Percentiles rank a stretch among this genome's conserved stretches.
These are phyloP conservation scores for Teleogryllus occipitalis DNA, from an alignment of 1,140 invertebrate species.

Conservation along the genomic window DNA sequence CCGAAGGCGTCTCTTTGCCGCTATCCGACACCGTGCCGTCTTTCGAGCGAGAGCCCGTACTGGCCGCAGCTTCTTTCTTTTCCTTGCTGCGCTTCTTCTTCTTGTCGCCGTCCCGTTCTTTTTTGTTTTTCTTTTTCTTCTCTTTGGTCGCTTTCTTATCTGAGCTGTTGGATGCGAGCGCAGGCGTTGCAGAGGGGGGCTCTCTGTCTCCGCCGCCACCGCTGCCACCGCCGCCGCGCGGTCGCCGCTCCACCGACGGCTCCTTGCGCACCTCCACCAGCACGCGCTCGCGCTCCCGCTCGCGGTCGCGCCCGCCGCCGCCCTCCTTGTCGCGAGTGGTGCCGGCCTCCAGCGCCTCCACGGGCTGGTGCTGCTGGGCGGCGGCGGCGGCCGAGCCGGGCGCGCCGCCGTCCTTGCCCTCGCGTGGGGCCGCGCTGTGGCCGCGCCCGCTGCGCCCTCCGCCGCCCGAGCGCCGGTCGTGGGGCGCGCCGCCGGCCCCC, in stretches of 20 bases:
- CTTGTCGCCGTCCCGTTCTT: conserved; percentile 13
- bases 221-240: too few relatives aligned
- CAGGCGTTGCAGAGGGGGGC: too few relatives aligned
- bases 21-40: background rate
- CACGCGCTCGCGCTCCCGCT: conserved; percentile 10
- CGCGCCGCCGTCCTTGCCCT: background rate
- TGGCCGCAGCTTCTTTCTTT: background rate
- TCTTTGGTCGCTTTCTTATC: background rate
- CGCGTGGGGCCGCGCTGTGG: background rate
- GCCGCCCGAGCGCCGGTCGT: too few relatives aligned
- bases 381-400: too few relatives aligned
- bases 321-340: background rate
- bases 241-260: conserved; percentile 13
- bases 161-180: too few relatives aligned
- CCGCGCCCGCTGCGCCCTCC: background rate
- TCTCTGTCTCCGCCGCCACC: background rate
- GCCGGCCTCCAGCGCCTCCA: background rate
- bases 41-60: background rate
- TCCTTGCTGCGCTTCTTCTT: conserved; percentile 14
- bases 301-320: background rate
- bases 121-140: conserved; percentile 16
- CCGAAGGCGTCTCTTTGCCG: background rate
- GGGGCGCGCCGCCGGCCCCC: too few relatives aligned
- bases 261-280: conserved; percentile 19
- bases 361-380: background rate